phyloP scores from a whole-genome alignment of 92 coral and sea anemone genomes.

The Anthopleura xanthogrammica region DNA sequence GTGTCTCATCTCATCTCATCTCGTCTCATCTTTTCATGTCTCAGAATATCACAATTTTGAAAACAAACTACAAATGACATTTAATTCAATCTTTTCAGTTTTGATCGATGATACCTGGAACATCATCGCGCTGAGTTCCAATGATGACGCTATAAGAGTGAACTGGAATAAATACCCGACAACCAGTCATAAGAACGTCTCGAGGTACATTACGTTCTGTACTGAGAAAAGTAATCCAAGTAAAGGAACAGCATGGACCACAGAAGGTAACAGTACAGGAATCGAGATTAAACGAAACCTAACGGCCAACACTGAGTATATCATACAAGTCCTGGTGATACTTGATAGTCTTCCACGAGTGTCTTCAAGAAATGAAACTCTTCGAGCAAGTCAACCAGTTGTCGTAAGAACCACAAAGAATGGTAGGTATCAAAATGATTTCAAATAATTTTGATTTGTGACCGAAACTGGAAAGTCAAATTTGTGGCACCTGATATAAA shows the following conservation, averaged over 20 bases:
- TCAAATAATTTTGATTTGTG: too few relatives aligned
- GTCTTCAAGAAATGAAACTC: background rate
- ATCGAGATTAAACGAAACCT: background rate
- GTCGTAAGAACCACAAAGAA: background rate
- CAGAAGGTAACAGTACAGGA: background rate
- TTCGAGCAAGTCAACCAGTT: slow-evolving; percentile 4
- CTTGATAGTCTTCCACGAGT: background rate
- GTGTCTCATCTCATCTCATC: too few relatives aligned
- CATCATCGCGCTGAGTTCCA: background rate
- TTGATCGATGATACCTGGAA: background rate
- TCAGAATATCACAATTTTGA: too few relatives aligned
- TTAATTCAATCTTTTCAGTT: background rate
- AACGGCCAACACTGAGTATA: background rate
- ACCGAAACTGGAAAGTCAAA: too few relatives aligned
- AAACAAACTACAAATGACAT: too few relatives aligned
- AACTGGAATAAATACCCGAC: background rate
- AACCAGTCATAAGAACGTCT: background rate
- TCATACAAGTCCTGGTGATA: slow-evolving; percentile 3
- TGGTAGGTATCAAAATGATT: background rate
- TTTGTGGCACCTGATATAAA: too few relatives aligned
- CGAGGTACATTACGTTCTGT: background rate
- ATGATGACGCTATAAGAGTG: background rate
- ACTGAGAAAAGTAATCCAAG: background rate
- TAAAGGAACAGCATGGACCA: background rate
- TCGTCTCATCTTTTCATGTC: too few relatives aligned